Base-by-base conservation (phyloP, 2,113 vertebrate genomes). In the Lutjanus erythropterus region DNA sequence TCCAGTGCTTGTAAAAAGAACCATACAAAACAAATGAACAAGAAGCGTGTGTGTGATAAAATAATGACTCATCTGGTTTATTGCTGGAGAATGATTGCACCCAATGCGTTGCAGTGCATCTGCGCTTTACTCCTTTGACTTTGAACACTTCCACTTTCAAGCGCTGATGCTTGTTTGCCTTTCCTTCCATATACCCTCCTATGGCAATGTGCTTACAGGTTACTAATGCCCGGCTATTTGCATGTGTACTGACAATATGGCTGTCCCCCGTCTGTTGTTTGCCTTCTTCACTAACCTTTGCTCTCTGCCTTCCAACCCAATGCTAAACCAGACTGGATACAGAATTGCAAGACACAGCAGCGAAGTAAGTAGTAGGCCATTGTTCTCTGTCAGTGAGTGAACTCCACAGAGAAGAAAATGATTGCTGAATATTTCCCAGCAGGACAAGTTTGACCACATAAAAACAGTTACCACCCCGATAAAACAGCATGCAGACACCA, bases 311-410 rank as follows among this genome's bases (percentile, higher is more conserved):
- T 83, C 29, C 33, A 62, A 85, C 59, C 91, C 90, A 85, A 95
- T 94, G 91, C 87, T 93, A 86, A 80, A 78, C 88, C 95, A 98
- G 97, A 95, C 95, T 97, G 96, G 97, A 98, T 92, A 95, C 97
- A 95, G 96, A 97, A 89, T 92, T 97, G 91, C 96, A 95, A 88
- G 96, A 97, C 75, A 86, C 95, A 80, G 91, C 96, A 69, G 90
- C 92, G 92, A 96, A 97, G 97, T 98, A 97, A 96, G 97, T 95
- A 67, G 46, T 35, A 12, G 33, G 44, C 7, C 16, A 18, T 23
- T 58, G 15, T 31, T 65, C 66, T 52, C 25, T 56, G 31, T 60
- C 35, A 55, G 15, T 11, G 44, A 31, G 64, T 70, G 23, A 65
- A 25, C 15, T 42, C 9, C 27, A 61, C 37, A 60, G 9, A 46